Conservation (phyloP, 1,140 invertebrate species). For the Steinernema feltiae region DNA sequence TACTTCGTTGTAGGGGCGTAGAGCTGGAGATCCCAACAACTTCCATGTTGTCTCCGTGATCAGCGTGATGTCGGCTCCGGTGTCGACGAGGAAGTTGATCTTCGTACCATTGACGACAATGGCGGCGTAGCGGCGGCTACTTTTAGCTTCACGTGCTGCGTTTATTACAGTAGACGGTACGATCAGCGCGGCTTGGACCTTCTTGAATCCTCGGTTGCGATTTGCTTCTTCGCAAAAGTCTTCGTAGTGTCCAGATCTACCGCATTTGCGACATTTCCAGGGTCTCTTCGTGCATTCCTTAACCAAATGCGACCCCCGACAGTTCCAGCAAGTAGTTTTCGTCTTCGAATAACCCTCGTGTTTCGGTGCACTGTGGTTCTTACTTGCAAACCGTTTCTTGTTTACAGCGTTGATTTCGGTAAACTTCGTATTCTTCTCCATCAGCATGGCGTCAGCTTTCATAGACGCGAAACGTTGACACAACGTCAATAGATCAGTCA, state of each 20-base stretch:
- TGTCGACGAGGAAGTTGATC: constrained; percentile 6
- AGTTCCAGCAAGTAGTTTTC: background rate
- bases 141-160: background rate
- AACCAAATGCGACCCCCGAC: background rate
- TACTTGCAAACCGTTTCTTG: background rate
- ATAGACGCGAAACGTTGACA: background rate
- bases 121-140: background rate
- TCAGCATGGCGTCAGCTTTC: background rate
- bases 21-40: background rate
- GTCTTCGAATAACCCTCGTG: background rate
- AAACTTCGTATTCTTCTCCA: background rate
- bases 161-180: background rate
- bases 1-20: background rate
- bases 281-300: background rate
- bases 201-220: background rate
- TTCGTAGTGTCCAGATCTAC: background rate
- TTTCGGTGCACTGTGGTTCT: background rate
- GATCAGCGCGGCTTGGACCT: background rate
- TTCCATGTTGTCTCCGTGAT: background rate
- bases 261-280: background rate
- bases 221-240: background rate
- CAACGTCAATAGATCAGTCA: background rate
- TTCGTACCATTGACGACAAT: background rate
- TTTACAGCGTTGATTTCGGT: background rate
- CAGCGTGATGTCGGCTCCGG: constrained; percentile 6